phyloP scores from a whole-genome alignment of 2,797 vertebrate genomes.

The Centroberyx gerrardi region DNA sequence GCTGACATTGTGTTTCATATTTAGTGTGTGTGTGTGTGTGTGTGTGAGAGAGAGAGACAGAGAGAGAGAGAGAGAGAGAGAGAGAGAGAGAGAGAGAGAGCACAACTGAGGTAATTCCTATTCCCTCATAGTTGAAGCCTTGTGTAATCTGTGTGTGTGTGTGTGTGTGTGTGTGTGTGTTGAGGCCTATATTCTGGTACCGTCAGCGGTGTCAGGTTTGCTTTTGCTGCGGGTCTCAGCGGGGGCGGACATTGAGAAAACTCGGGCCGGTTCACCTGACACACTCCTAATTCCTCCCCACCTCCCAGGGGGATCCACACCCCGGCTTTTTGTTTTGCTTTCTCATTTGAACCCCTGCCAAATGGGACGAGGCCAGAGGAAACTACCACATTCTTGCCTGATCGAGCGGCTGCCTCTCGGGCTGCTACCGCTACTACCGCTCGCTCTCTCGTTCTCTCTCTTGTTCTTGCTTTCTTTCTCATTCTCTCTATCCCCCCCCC shows the following conservation, averaged over 20 bases:
- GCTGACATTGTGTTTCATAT: conserved; percentile 67
- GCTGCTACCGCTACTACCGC: conserved; percentile 36
- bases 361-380: conserved; percentile 59
- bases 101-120: conserved; percentile 57
- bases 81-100: background rate
- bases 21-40: conserved; percentile 31
- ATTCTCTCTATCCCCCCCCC: conserved; percentile 19
- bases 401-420: conserved; percentile 10
- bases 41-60: conserved; percentile 12
- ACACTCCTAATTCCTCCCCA: conserved; percentile 63
- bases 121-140: conserved; percentile 37
- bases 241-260: conserved; percentile 64
- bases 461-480: conserved; percentile 66
- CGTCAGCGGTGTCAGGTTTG: conserved; percentile 68
- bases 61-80: too few species aligned
- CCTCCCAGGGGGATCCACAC: conserved; percentile 57
- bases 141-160: conserved; percentile 11
- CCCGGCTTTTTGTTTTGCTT: conserved; percentile 50
- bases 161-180: conserved; percentile 14
- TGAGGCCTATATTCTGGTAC: conserved; percentile 19
- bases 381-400: conserved; percentile 45
- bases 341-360: conserved; percentile 72
- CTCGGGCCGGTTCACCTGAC: conserved; percentile 71
- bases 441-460: conserved; percentile 51
- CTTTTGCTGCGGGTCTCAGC: conserved; percentile 66